Evolutionary conservation across 92 coral and sea anemone species (phyloP).

Genomic region (Zoanthus sansibaricus): DNA sequence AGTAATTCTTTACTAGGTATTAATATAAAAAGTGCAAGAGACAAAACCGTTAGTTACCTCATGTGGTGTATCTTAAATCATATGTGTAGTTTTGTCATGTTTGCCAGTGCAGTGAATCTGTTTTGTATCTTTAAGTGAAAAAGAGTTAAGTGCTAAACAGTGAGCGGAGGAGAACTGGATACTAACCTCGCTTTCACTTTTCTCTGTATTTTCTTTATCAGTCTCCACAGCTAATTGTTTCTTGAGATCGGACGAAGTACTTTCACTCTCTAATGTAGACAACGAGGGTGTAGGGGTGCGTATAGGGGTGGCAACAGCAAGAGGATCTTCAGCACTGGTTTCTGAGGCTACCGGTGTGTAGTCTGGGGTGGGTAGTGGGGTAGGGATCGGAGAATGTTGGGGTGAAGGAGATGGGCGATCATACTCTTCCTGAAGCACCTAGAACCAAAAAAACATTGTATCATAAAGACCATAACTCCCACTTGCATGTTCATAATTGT

Average conservation of each 20-base stretch:
- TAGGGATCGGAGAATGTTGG: constrained; percentile 71
- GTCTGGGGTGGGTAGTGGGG: constrained; percentile 91
- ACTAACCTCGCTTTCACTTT: constrained; percentile 35
- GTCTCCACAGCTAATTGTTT: constrained; percentile 19
- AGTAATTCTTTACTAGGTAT: too few relatives aligned
- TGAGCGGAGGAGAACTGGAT: background rate
- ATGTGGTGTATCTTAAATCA: too few relatives aligned
- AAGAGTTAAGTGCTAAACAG: background rate
- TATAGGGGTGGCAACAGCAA: constrained; percentile 76
- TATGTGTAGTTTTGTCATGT: too few relatives aligned
- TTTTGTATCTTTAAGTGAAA: background rate
- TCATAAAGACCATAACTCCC: too few relatives aligned
- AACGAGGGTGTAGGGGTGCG: constrained; percentile 83
- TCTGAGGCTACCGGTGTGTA: constrained; percentile 93
- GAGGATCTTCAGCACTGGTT: constrained; percentile 72
- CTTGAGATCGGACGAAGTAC: constrained; percentile 31
- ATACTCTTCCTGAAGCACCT: constrained; percentile 50
- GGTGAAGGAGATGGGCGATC: constrained; percentile 60
- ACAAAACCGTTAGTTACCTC: too few relatives aligned
- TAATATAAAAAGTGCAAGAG: too few relatives aligned
- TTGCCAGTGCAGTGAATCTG: background rate
- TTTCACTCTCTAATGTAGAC: constrained; percentile 56
- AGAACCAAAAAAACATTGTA: too few relatives aligned
- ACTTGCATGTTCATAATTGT: too few relatives aligned
- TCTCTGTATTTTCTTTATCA: constrained; percentile 43